phyloP scores from a whole-genome alignment of 2,113 vertebrate species.

The Neogale vison region DNA sequence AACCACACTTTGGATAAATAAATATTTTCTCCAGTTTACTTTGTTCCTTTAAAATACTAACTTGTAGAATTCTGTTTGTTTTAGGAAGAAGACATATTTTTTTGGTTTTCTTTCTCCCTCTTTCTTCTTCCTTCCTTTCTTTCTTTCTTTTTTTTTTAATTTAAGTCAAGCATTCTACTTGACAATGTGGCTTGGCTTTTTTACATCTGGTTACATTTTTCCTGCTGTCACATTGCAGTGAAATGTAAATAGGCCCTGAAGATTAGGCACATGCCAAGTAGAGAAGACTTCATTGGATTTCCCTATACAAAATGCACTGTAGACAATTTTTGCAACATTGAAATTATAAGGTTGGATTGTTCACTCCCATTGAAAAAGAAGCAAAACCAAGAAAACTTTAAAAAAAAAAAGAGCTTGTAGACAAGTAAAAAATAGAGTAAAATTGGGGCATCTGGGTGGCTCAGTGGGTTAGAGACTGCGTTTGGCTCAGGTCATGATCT shows the following conservation, averaged over 20 bases:
- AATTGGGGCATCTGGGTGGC: neutral
- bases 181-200: constrained; percentile 77
- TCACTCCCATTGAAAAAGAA: constrained; percentile 50
- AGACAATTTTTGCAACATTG: constrained; percentile 72
- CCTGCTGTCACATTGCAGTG: constrained; percentile 74
- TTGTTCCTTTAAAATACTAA: constrained; percentile 82
- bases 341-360: constrained; percentile 48
- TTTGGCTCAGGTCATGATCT: too few species aligned
- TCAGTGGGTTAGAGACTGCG: too few species aligned
- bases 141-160: neutral
- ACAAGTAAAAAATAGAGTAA: constrained; percentile 54
- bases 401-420: too few species aligned
- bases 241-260: constrained; percentile 80
- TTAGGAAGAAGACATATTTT: constrained; percentile 72
- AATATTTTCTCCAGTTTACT: constrained; percentile 83
- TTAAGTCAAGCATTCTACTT: constrained; percentile 77
- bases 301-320: constrained; percentile 48
- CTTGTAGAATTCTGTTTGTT: constrained; percentile 77
- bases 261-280: constrained; percentile 75
- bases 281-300: constrained; percentile 71
- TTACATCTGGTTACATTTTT: constrained; percentile 75
- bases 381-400: constrained; percentile 34
- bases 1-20: constrained; percentile 79
- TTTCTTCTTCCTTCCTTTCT: neutral
- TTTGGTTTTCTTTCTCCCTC: neutral